Percentiles rank a stretch among this genome's conserved stretches.
These are phyloP conservation scores for Dynastes tityus DNA, from an alignment of 2,888 invertebrate species.

Conservation along the genomic window DNA sequence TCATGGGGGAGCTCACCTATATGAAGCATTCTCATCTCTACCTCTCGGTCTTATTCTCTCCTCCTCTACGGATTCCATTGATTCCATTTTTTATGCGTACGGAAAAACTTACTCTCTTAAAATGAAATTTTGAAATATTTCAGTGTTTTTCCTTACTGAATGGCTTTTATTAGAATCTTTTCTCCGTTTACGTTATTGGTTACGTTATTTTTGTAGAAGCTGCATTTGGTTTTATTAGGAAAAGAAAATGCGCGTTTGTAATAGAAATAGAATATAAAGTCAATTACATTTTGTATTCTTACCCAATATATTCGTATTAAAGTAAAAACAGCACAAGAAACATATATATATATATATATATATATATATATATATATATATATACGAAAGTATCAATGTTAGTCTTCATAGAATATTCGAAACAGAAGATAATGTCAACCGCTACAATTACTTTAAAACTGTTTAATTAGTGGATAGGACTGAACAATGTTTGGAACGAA, in stretches of 20 bases:
- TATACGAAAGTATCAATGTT: no score
- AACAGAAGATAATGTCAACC: no score
- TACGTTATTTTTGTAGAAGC: conserved; percentile 15
- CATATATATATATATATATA: no score
- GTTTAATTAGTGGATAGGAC: no score
- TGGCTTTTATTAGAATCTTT: conserved; percentile 33
- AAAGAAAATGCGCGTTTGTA: conserved; percentile 20
- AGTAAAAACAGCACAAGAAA: background rate
- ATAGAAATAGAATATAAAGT: conserved; percentile 22
- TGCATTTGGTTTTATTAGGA: conserved; percentile 31
- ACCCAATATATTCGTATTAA: conserved; percentile 3
- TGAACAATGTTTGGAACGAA: no score
- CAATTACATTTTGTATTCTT: conserved; percentile 19
- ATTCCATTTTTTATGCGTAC: conserved; percentile 39
- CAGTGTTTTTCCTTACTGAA: conserved; percentile 15
- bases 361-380: no score
- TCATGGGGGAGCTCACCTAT: conserved; percentile 26
- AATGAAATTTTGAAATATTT: conserved; percentile 43
- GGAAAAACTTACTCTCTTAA: conserved; percentile 38
- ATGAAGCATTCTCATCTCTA: conserved; percentile 24
- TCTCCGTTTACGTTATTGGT: conserved; percentile 27
- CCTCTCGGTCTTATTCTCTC: conserved; percentile 23
- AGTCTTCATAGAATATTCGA: no score
- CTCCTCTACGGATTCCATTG: conserved; percentile 20
- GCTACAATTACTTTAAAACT: no score